Base-by-base conservation (phyloP, 2,113 vertebrate genomes). In the Coreoperca whiteheadi region DNA sequence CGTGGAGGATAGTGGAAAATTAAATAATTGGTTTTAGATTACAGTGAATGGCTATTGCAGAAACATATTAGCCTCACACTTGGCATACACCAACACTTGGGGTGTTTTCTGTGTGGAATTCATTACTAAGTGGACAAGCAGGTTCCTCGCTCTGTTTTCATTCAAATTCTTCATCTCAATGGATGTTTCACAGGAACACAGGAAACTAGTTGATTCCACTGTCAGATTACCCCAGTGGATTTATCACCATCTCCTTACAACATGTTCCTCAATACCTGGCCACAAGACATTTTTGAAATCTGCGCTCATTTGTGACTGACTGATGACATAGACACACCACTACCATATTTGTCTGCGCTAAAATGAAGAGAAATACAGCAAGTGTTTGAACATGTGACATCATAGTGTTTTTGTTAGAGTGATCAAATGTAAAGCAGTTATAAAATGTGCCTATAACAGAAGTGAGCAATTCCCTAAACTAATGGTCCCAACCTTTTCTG, bases 1-100 rank as follows among this genome's bases (percentile, higher is more conserved):
- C 57, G 43, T 2, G 18, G 63, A 77, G 68, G 67, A 69, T 30
- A 56, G 67, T 3, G 0, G 32, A 64, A 59, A 82, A 82, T 32
- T 2, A 74, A 84, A 80, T 74, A 74, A 82, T 46, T 79, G 51
- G 23, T 82, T 84, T 82, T 46, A 72, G 59, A 88, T 88, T 68
- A 81, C 34, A 25, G 66, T 56, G 20, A 74, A 72, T 23, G 54
- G 65, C 43, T 66, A 7, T 60, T 41, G 75, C 66, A 76, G 53
- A 41, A 37, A 1, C 23, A 30, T 30, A 66, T 77, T 48, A 48
- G 65, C 37, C 50, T 46, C 61, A 66, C 74, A 51, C 25, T 64
- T 37, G 0, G 20, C 23, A 64, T 14, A 69, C 43, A 61, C 50
- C 69, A 48, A 66, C 63, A 74, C 30, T 23, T 15, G 21, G 64